phyloP scores from a whole-genome alignment of 2,888 invertebrate genomes.

The Leptarthrus brevirostris region DNA sequence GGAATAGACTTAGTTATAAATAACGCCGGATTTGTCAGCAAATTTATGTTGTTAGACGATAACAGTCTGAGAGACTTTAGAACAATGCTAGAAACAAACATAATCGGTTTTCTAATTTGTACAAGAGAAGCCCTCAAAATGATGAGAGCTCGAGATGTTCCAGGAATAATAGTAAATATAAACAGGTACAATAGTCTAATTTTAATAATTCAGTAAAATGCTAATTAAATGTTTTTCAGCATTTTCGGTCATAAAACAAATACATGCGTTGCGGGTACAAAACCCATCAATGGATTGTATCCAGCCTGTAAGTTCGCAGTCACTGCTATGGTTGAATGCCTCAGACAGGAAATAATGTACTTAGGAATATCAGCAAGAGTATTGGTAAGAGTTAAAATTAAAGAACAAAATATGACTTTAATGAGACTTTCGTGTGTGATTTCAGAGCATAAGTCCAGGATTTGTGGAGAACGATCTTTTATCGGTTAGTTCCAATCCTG shows the following conservation, averaged over 20 bases:
- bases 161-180: constrained; percentile 64
- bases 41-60: constrained; percentile 57
- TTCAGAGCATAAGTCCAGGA: constrained; percentile 59
- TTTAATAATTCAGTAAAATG: too few species aligned
- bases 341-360: constrained; percentile 62
- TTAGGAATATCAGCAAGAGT: constrained; percentile 60
- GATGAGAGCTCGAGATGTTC: constrained; percentile 68
- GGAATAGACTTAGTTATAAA: constrained; percentile 59
- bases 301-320: constrained; percentile 61
- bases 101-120: constrained; percentile 69
- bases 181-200: constrained; percentile 58
- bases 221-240: constrained; percentile 55
- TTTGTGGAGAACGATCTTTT: constrained; percentile 58
- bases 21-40: constrained; percentile 58
- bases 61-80: constrained; percentile 63
- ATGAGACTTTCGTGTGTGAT: not conserved
- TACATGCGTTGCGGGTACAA: constrained; percentile 59
- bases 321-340: constrained; percentile 62
- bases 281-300: constrained; percentile 59
- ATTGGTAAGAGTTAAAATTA: constrained; percentile 58
- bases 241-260: constrained; percentile 59
- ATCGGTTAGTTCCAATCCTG: constrained; percentile 56
- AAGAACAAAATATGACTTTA: too few species aligned
- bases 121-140: constrained; percentile 69
- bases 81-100: constrained; percentile 68